Conservation (phyloP, 1,140 invertebrate genomes). For the Probaryconus sp. region DNA sequence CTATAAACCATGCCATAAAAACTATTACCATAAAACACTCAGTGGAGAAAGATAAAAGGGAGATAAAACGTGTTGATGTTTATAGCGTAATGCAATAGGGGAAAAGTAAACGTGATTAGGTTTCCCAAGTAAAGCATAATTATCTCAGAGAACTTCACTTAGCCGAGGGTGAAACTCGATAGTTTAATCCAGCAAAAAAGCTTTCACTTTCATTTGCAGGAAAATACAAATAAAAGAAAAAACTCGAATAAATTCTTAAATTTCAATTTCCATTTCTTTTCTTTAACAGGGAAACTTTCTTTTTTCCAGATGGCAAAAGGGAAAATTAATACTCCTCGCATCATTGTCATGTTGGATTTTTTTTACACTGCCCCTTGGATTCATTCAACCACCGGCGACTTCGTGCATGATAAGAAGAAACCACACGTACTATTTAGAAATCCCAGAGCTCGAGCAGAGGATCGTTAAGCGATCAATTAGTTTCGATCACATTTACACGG, state of each 20-base stretch:
- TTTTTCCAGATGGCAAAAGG: slow-evolving; percentile 86
- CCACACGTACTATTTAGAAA: slow-evolving; percentile 78
- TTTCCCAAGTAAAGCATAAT: no score
- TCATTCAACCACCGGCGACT: slow-evolving; percentile 94
- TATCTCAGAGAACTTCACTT: no score
- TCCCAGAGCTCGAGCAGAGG: slow-evolving; percentile 65
- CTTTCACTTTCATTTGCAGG: no score
- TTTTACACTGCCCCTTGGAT: slow-evolving; percentile 96
- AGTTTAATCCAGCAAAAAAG: no score
- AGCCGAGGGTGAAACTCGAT: no score
- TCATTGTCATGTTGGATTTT: slow-evolving; percentile 96
- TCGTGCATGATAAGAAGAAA: slow-evolving; percentile 90
- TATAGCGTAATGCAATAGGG: no score
- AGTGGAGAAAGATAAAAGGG: no score
- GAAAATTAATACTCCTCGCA: slow-evolving; percentile 91
- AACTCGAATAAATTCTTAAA: slow-evolving; percentile 7
- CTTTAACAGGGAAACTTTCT: neutral
- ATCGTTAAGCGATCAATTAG: slow-evolving; percentile 70
- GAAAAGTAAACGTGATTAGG: no score
- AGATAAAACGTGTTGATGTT: no score
- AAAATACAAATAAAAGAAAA: no score
- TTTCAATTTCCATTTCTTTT: neutral
- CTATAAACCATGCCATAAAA: no score
- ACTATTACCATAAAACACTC: no score
- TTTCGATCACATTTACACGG: slow-evolving; percentile 9